A percentile compares a stretch with the other conserved stretches of the same genome.
Conservation (phyloP, 1,140 invertebrate species). For the Drosophila jambulina region DNA sequence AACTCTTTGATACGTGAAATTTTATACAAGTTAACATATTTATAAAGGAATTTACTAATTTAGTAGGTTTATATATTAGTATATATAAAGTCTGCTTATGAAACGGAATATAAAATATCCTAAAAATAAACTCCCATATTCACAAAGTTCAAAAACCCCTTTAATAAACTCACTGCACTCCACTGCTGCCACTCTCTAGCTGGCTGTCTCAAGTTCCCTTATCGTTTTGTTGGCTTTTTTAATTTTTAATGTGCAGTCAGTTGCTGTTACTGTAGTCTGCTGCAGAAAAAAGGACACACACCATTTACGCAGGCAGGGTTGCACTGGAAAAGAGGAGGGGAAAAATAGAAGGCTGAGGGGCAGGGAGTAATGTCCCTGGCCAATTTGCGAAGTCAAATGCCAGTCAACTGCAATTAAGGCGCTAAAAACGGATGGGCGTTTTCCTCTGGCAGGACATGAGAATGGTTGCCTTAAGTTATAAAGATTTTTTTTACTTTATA, state of each 20-base stretch:
- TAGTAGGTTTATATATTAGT: too few relatives aligned
- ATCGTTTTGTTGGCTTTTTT: constrained; percentile 65
- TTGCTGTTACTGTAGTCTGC: constrained; percentile 49
- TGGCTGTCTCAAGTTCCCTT: constrained; percentile 28
- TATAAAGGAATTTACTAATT: too few relatives aligned
- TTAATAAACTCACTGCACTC: background rate
- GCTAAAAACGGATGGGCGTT: constrained; percentile 37
- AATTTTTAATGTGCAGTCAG: constrained; percentile 82
- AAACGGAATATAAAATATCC: background rate
- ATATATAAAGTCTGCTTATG: background rate
- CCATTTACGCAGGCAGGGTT: constrained; percentile 69
- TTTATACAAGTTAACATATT: background rate
- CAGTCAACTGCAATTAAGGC: constrained; percentile 81
- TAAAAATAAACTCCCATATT: background rate
- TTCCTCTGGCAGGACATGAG: constrained; percentile 7
- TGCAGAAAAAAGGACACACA: constrained; percentile 60
- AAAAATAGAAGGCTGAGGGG: background rate
- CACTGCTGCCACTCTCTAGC: constrained; percentile 6
- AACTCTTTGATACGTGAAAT: background rate
- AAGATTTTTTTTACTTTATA: too few relatives aligned
- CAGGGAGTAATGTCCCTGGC: constrained; percentile 38
- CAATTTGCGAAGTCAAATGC: constrained; percentile 82
- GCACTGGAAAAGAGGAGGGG: constrained; percentile 20
- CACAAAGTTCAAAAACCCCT: background rate
- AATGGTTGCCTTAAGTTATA: constrained; percentile 2